These are phyloP conservation scores for Cebidichthys violaceus DNA, from an alignment of 2,113 vertebrate genomes.

Conservation along the genomic window DNA sequence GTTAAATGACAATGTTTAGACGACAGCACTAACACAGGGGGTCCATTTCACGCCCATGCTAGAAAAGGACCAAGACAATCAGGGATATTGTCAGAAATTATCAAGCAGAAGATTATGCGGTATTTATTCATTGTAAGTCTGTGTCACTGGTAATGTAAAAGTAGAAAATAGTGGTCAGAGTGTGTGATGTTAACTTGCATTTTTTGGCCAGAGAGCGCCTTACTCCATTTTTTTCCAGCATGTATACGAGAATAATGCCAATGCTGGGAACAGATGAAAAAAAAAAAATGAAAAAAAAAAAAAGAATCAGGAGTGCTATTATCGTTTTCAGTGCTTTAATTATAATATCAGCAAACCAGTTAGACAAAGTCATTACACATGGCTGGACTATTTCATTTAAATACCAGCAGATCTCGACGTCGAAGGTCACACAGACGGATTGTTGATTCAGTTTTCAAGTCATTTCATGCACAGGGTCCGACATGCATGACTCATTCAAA, in stretches of 20 bases:
- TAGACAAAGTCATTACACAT: conserved; percentile 41
- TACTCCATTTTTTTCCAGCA: conserved; percentile 71
- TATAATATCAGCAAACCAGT: conserved; percentile 44
- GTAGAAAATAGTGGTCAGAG: conserved; percentile 79
- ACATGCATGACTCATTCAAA: conserved; percentile 64
- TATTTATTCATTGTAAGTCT: conserved; percentile 81
- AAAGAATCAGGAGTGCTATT: conserved; percentile 42
- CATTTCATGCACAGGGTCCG: conserved; percentile 73
- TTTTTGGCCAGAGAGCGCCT: conserved; percentile 83
- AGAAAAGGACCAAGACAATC: conserved; percentile 80
- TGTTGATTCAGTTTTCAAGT: conserved; percentile 55
- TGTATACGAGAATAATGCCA: conserved; percentile 51
- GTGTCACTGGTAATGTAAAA: conserved; percentile 78
- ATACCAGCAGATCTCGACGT: conserved; percentile 56
- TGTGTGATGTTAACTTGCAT: conserved; percentile 75
- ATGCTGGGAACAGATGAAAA: conserved; percentile 59
- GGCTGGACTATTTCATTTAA: conserved; percentile 53
- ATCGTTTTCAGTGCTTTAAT: conserved; percentile 68
- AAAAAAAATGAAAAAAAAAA: conserved; percentile 30
- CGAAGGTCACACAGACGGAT: conserved; percentile 44
- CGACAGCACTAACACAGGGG: conserved; percentile 61
- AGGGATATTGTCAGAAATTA: conserved; percentile 81
- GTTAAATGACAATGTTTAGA: conserved; percentile 63
- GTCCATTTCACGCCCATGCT: conserved; percentile 52
- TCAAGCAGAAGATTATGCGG: conserved; percentile 72